Percentiles rank a stretch among this genome's conserved stretches.
phyloP scores from a whole-genome alignment of 2,113 vertebrate species.

The Sarotherodon lohbergeri region DNA sequence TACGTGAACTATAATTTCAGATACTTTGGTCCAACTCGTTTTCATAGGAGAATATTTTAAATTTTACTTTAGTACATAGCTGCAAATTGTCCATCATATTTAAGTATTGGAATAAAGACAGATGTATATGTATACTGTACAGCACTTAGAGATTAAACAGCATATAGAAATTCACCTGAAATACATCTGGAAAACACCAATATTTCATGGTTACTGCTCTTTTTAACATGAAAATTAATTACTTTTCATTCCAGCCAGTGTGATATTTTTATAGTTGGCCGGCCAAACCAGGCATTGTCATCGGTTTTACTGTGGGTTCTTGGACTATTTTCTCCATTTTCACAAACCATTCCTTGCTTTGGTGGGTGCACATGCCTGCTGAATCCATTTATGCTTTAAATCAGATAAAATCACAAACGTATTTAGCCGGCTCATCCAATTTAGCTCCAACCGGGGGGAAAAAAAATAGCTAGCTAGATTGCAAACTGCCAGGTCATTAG shows the following conservation, averaged over 20 bases:
- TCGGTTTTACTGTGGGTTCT: background rate
- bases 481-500: background rate
- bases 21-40: background rate
- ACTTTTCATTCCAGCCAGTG: background rate
- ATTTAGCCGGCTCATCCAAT: background rate
- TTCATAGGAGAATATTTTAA: background rate
- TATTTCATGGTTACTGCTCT: background rate
- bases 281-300: background rate
- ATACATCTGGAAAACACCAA: background rate
- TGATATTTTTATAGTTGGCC: background rate
- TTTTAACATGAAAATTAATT: background rate
- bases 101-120: background rate
- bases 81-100: background rate
- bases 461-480: background rate
- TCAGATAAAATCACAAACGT: background rate
- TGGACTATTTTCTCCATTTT: background rate
- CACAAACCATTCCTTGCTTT: background rate
- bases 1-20: background rate
- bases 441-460: background rate
- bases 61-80: background rate
- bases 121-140: accelerated
- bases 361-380: background rate
- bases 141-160: background rate
- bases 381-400: background rate
- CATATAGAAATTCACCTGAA: background rate